Conservation (phyloP, 2,113 vertebrate genomes). For the Melozone crissalis region DNA sequence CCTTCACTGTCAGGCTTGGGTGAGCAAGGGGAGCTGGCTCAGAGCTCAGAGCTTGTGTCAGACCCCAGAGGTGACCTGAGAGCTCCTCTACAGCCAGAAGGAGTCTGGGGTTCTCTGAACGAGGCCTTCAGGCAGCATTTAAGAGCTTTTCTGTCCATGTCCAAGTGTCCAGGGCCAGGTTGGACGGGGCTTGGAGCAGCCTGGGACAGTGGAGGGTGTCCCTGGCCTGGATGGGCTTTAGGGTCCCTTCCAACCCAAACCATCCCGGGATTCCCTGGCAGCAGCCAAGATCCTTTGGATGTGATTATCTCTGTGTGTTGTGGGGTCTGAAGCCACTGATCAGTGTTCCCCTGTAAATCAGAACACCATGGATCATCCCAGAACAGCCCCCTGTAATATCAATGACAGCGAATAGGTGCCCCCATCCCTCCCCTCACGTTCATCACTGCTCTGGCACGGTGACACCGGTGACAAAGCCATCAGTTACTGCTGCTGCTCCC, state of each 20-base stretch:
- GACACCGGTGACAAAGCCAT: background rate
- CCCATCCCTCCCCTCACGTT: background rate
- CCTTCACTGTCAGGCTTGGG: background rate
- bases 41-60: accelerated
- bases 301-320: background rate
- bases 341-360: background rate
- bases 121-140: background rate
- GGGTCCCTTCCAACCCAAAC: background rate
- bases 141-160: background rate
- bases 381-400: background rate
- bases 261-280: background rate
- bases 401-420: background rate
- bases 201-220: background rate
- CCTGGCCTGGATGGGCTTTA: background rate
- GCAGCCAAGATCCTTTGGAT: background rate
- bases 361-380: background rate
- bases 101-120: background rate
- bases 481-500: background rate
- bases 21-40: background rate
- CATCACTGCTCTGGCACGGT: background rate
- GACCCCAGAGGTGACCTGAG: background rate
- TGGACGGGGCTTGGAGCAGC: accelerated
- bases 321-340: background rate
- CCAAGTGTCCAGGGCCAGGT: background rate
- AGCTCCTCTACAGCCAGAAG: background rate